Evolutionary conservation across 2,113 vertebrate species (phyloP), one percentile per base, ranked within the genome.

Genomic region (Cyprinus carpio): DNA sequence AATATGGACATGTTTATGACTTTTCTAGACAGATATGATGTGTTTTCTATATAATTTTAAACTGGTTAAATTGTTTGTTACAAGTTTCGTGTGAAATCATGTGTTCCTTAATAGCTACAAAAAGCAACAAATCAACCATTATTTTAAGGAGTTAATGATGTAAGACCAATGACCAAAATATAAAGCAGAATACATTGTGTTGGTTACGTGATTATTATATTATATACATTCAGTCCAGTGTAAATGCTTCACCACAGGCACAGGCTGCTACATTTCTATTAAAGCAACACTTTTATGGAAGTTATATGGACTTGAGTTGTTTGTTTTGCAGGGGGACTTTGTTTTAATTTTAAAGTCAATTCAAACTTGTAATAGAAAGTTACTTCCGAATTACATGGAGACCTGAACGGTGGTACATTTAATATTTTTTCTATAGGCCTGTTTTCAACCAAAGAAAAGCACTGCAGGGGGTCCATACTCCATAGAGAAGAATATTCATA

Each of bases 71-170:
- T 1, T 71, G 18, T 71, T 1, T 65, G 31, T 10, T 49, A 49
- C 46, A 16, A 5, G 15, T 54, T 54, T n/a, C 6, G 18, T 54
- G 15, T 54, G 15, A 54, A 54, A 54, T 54, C 4, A 54, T 51
- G 4, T 1, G 12, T 51, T 51, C 15, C 13, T 29, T 65, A 29
- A 27, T 7, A 67, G 27, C 6, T 3, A 43, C 40, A 40, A 40
- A 37, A 40, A 40, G 40, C 40, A n/a, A n/a, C n/a, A 37, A 0
- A 23, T 69, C 31, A 37, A 40, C 16, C 67, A 71, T 40, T 12
- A n/a, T 71, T 71, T 40, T 71, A 12, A 72, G 10, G 10, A 72
- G 34, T n/a, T 72, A 43, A 72, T n/a, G 34, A 72, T 72, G 69
- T 43, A 72, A 72, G 8, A 40, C 67, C 34, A n/a, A 10, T 20